Evolutionary conservation across 2,113 vertebrate genomes (phyloP), one percentile per base, ranked within the genome.

Genomic region (Rhadina sibilatrix): DNA sequence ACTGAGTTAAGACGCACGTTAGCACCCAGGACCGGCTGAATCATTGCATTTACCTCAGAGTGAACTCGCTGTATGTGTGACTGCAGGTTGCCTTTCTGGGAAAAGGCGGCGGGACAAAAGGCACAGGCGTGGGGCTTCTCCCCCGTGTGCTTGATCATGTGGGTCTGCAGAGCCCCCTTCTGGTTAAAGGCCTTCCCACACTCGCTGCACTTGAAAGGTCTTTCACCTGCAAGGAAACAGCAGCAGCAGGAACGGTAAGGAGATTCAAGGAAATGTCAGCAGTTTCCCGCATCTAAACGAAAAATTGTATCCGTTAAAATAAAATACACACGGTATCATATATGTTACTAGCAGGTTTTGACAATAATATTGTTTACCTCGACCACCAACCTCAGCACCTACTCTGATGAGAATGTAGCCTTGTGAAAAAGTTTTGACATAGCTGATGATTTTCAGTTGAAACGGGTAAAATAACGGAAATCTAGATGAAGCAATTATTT

Each of bases 101-200:
- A 99, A 96, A 99, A 99, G 75, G 99, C 99, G 0, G 99, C 99
- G 1, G 99, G 99, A 96, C 99, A 99, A 82, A 99, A 99, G 96
- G 98, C 98, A 98, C 99, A 99, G 95, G 99, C 98, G 23, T 99
- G 99, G 27, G 99, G 99, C 93, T 99, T 99, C 97, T 99, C 99
- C 23, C 99, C 99, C 0, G 99, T 99, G 93, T 99, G 99, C 89
- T 99, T 98, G 85, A 99, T 98, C 99, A 99, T 99, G 95, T 99
- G 99, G 35, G 99, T 99, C 97, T 99, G 99, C 97, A 99, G 98
- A 47, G 99, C 99, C 97, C 99, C 99, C 98, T 99, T 99, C 98
- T 99, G 99, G 98, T 99, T 99, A 97, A 99, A 99, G 61, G 99
- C 99, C 96, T 99, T 99, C 49, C 99, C 98, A 61, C 99, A 99